Percentiles rank a stretch among this genome's conserved stretches.
These are phyloP conservation scores for Heteromyza rotundicornis DNA, from an alignment of 2,888 invertebrate genomes.

Conservation along the genomic window DNA sequence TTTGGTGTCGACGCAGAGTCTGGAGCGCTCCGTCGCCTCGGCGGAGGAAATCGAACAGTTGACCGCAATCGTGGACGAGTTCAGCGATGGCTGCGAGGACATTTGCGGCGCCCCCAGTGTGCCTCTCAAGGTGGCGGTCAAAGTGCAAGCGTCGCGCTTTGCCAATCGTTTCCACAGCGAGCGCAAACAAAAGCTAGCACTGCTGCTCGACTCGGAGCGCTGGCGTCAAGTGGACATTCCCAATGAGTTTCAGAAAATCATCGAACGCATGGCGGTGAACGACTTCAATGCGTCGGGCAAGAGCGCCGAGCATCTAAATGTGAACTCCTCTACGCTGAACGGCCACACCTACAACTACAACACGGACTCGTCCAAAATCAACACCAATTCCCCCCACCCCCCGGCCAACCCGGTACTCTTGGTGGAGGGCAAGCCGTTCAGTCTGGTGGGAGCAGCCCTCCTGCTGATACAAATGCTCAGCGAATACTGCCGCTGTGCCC, in stretches of 20 bases:
- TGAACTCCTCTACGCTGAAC: slow-evolving; percentile 58
- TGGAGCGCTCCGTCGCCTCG: slow-evolving; percentile 74
- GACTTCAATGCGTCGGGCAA: slow-evolving; percentile 51
- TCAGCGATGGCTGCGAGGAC: slow-evolving; percentile 77
- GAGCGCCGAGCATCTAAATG: slow-evolving; percentile 39
- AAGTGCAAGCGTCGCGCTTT: slow-evolving; percentile 88
- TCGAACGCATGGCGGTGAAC: slow-evolving; percentile 70
- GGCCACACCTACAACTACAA: slow-evolving; percentile 48
- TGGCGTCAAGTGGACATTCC: slow-evolving; percentile 96
- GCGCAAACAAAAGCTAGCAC: slow-evolving; percentile 81
- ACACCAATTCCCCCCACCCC: not conserved
- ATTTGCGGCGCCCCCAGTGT: slow-evolving; percentile 79
- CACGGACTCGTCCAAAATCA: slow-evolving; percentile 15
- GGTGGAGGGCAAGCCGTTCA: slow-evolving; percentile 75
- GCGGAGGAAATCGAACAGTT: slow-evolving; percentile 78
- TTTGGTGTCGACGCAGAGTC: slow-evolving; percentile 79
- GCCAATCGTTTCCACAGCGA: slow-evolving; percentile 90
- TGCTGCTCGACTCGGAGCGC: slow-evolving; percentile 86
- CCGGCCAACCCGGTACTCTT: slow-evolving; percentile 68
- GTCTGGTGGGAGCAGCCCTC: slow-evolving; percentile 82
- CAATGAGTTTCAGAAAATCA: slow-evolving; percentile 83
- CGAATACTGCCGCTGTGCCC: slow-evolving; percentile 87
- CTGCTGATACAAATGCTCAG: slow-evolving; percentile 87
- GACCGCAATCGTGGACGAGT: slow-evolving; percentile 78
- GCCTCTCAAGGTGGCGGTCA: slow-evolving; percentile 80